Evolutionary conservation across 92 coral and sea anemone species (phyloP).

Genomic region (Heliopora coerulea): DNA sequence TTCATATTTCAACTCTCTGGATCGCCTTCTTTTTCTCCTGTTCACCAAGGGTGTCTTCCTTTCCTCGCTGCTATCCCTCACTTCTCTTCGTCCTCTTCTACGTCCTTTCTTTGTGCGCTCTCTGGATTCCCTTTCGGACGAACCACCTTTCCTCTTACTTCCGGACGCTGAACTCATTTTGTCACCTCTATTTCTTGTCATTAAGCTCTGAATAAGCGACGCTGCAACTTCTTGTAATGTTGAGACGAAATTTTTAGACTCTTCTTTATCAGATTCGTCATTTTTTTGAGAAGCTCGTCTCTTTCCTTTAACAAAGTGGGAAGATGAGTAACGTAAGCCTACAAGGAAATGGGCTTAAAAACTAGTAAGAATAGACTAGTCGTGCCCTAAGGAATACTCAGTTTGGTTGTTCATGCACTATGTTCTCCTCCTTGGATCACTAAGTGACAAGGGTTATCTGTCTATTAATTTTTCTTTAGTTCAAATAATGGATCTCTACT

Average conservation of each 20-base stretch:
- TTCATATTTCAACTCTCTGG: too few species aligned
- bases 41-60: not conserved
- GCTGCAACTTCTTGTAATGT: slow-evolving; percentile 20
- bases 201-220: slow-evolving; percentile 11
- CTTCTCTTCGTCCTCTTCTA: not conserved
- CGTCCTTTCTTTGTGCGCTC: too few species aligned
- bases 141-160: too few species aligned
- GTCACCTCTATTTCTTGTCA: not conserved
- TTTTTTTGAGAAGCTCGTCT: not conserved
- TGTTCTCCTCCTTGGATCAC: too few species aligned
- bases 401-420: too few species aligned
- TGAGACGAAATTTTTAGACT: slow-evolving; percentile 1
- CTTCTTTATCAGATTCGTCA: slow-evolving; percentile 14
- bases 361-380: too few species aligned
- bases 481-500: too few species aligned
- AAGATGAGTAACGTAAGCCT: too few species aligned
- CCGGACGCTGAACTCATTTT: not conserved
- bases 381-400: too few species aligned
- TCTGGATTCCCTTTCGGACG: not conserved
- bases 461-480: too few species aligned
- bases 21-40: not conserved
- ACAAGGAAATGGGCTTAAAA: too few species aligned
- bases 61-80: slow-evolving; percentile 9
- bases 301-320: not conserved
- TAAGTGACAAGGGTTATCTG: too few species aligned